These are phyloP conservation scores for Theretra japonica DNA, from an alignment of 2,888 invertebrate genomes.

Conservation along the genomic window DNA sequence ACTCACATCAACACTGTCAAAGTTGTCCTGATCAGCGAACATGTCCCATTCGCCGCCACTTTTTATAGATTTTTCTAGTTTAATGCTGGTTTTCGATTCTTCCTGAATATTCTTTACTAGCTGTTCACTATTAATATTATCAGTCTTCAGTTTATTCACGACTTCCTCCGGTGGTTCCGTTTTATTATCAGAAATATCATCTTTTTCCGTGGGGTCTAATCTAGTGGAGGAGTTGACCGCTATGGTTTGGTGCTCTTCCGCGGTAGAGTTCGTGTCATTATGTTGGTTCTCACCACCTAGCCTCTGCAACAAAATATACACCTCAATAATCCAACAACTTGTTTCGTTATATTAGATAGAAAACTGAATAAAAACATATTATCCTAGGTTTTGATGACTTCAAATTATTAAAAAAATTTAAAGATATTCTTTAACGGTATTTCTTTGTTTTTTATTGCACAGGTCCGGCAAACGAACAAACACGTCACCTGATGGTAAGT, in stretches of 20 bases:
- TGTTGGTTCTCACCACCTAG: slow-evolving; percentile 34
- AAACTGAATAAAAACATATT: no score
- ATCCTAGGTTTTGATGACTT: neutral
- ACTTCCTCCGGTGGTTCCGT: slow-evolving; percentile 2
- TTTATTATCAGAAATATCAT: neutral
- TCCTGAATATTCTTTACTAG: slow-evolving; percentile 43
- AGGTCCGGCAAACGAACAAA: no score
- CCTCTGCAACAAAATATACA: slow-evolving; percentile 35
- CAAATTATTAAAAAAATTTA: no score
- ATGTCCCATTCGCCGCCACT: slow-evolving; percentile 91
- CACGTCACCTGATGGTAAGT: no score
- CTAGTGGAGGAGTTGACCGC: slow-evolving; percentile 8
- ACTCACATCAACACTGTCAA: slow-evolving; percentile 76
- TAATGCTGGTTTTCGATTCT: slow-evolving; percentile 50
- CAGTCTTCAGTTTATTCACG: slow-evolving; percentile 32
- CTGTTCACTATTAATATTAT: slow-evolving; percentile 30
- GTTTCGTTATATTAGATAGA: neutral
- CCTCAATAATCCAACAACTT: neutral
- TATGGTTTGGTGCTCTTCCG: neutral
- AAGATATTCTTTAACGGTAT: no score
- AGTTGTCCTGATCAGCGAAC: slow-evolving; percentile 96
- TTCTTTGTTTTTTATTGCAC: no score
- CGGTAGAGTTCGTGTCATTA: slow-evolving; percentile 2
- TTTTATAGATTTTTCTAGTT: slow-evolving; percentile 63
- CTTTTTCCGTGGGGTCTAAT: neutral